phyloP scores from a whole-genome alignment of 2,888 invertebrate genomes.

The Morpho achilles region DNA sequence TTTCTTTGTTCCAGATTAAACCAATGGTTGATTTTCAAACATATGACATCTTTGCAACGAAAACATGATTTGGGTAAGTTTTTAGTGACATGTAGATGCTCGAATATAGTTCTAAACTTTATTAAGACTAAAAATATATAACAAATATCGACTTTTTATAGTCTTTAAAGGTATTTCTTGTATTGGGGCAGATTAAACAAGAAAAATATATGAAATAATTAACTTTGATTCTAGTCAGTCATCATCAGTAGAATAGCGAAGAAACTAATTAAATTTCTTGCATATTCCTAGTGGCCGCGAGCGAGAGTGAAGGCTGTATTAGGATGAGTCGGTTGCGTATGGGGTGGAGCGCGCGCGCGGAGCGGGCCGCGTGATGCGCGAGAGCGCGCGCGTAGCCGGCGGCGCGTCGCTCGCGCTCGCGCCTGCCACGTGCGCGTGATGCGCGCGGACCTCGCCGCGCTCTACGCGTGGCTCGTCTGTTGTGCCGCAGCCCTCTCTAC shows the following conservation, averaged over 20 bases:
- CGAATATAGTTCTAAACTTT: too few relatives aligned
- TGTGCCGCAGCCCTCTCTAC: conserved; percentile 77
- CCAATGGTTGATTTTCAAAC: conserved; percentile 45
- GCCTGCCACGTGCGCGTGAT: conserved; percentile 62
- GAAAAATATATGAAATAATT: too few relatives aligned
- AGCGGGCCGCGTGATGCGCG: conserved; percentile 55
- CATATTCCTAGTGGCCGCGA: conserved; percentile 50
- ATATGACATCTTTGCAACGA: conserved; percentile 35
- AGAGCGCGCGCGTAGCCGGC: conserved; percentile 49
- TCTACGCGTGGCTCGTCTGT: conserved; percentile 78
- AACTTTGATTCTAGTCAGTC: too few relatives aligned
- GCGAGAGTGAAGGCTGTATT: conserved; percentile 53
- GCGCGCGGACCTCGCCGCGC: conserved; percentile 75
- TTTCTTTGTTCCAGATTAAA: conserved; percentile 43
- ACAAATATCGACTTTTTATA: too few relatives aligned
- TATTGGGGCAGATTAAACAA: too few relatives aligned
- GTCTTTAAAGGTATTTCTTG: too few relatives aligned
- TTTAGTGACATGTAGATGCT: background rate
- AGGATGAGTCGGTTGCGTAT: conserved; percentile 50
- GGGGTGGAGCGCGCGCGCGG: conserved; percentile 45
- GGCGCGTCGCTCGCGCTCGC: conserved; percentile 43
- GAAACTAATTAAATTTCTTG: background rate
- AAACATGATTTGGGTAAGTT: conserved; percentile 65
- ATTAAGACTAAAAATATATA: too few relatives aligned
- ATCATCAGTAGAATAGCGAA: too few relatives aligned